Conservation (phyloP, 2,113 vertebrate species). For the Willisornis vidua region DNA sequence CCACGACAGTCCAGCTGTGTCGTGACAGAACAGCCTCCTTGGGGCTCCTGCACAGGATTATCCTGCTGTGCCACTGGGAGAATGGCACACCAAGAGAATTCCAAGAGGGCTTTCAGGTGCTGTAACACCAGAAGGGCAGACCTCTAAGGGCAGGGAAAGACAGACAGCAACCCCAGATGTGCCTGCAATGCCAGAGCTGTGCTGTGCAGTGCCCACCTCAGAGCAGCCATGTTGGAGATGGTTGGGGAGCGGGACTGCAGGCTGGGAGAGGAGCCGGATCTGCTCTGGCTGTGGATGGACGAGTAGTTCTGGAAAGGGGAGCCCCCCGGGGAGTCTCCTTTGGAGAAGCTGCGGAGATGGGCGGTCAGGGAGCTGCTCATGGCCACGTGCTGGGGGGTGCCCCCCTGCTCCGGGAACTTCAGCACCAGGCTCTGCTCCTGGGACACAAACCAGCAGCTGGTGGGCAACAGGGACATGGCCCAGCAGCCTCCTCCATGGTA, state of each 20-base stretch:
- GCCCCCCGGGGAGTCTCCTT: conserved; percentile 84
- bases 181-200: neutral
- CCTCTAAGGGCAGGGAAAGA: neutral
- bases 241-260: conserved; percentile 89
- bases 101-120: neutral
- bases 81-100: neutral
- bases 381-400: conserved; percentile 76
- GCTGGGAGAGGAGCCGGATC: conserved; percentile 84
- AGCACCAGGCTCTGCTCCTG: conserved; percentile 90
- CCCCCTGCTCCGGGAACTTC: conserved; percentile 82
- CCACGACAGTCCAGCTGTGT: neutral
- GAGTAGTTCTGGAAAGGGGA: conserved; percentile 92
- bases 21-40: neutral
- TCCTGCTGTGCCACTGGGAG: neutral
- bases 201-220: conserved; percentile 76
- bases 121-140: neutral
- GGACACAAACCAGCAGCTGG: neutral
- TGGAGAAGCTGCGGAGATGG: conserved; percentile 87
- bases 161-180: neutral
- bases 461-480: neutral
- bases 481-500: neutral
- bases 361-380: conserved; percentile 83
- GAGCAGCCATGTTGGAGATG: conserved; percentile 94
- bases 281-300: conserved; percentile 86
- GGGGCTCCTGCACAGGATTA: neutral